phyloP scores from a whole-genome alignment of 2,113 vertebrate genomes.

The Peromyscus leucopus region DNA sequence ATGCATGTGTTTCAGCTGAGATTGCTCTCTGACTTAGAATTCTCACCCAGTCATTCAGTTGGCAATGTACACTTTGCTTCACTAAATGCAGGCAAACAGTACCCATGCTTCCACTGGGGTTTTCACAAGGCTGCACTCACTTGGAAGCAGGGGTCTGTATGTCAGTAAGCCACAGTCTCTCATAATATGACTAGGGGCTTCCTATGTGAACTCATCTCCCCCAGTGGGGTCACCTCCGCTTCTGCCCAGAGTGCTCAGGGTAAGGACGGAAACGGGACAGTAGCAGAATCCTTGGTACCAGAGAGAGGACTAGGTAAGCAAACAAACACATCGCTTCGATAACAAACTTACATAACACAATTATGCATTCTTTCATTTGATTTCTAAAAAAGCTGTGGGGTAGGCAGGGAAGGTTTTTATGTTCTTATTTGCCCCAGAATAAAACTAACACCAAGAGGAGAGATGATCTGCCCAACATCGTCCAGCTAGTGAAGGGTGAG shows the following conservation, averaged over 20 bases:
- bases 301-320: neutral
- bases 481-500: neutral
- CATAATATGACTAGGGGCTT: fast-evolving
- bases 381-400: neutral
- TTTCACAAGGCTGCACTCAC: neutral
- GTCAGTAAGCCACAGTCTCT: neutral
- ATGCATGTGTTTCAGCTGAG: neutral
- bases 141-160: neutral
- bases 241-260: neutral
- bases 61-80: neutral
- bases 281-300: neutral
- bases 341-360: neutral
- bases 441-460: neutral
- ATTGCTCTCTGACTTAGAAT: neutral
- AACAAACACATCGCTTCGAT: neutral
- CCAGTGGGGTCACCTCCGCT: neutral
- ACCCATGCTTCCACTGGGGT: neutral
- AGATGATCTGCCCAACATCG: neutral
- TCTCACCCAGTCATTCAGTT: neutral
- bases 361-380: neutral
- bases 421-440: neutral
- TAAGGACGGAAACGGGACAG: fast-evolving
- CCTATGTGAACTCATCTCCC: neutral
- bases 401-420: neutral
- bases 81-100: neutral